Conservation (phyloP, 1,140 invertebrate genomes). For the Xylocopa sonorina region DNA sequence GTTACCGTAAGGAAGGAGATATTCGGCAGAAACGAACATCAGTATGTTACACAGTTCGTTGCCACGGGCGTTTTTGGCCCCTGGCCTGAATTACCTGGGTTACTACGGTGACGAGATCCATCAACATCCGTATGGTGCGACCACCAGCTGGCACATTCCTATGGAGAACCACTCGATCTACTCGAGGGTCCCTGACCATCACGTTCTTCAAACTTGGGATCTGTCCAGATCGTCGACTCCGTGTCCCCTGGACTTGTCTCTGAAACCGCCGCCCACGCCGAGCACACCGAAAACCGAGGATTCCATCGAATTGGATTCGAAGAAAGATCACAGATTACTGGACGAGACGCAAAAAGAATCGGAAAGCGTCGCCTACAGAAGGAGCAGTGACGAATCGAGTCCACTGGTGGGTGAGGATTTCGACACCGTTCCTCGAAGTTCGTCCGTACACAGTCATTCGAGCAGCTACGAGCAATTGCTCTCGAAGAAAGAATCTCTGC, state of each 20-base stretch:
- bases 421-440: slow-evolving; percentile 39
- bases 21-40: not conserved
- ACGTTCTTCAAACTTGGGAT: slow-evolving; percentile 64
- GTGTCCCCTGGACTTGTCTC: slow-evolving; percentile 79
- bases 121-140: slow-evolving; percentile 58
- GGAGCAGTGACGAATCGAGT: slow-evolving; percentile 35
- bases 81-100: slow-evolving; percentile 74
- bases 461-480: slow-evolving; percentile 56
- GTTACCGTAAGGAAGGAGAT: not conserved
- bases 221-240: slow-evolving; percentile 65
- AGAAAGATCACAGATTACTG: slow-evolving; percentile 70
- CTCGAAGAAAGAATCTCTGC: slow-evolving; percentile 42
- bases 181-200: slow-evolving; percentile 44
- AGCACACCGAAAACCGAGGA: slow-evolving; percentile 62
- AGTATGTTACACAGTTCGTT: slow-evolving; percentile 78
- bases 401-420: slow-evolving; percentile 51
- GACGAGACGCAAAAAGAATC: slow-evolving; percentile 38
- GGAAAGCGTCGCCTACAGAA: slow-evolving; percentile 37
- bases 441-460: slow-evolving; percentile 50
- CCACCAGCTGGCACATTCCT: slow-evolving; percentile 61
- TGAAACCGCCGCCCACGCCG: slow-evolving; percentile 73
- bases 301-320: slow-evolving; percentile 73
- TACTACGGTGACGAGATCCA: slow-evolving; percentile 75
- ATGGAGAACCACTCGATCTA: slow-evolving; percentile 67
- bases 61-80: slow-evolving; percentile 75